Percentiles rank a stretch among this genome's conserved stretches.
Evolutionary conservation across 2,888 invertebrate genomes (phyloP).

Genomic region (Dynastes tityus): DNA sequence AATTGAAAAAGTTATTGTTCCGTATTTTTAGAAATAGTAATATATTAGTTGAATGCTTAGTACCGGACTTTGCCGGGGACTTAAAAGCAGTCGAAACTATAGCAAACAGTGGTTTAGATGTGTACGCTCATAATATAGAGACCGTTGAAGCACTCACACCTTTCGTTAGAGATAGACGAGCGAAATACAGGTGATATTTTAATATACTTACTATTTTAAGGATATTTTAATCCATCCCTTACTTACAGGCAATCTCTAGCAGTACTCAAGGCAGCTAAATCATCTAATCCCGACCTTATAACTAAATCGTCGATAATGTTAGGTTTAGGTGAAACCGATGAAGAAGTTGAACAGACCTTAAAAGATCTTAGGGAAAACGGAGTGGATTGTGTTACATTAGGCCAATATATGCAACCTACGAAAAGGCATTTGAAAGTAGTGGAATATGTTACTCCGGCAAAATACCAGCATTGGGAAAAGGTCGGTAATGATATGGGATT

Average conservation of each 20-base stretch:
- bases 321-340: conserved; percentile 93
- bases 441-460: conserved; percentile 97
- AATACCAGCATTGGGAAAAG: conserved; percentile 90
- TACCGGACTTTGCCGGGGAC: conserved; percentile 96
- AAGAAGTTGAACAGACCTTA: conserved; percentile 89
- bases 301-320: conserved; percentile 99
- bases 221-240: conserved; percentile 13
- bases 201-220: conserved; percentile 55
- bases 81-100: conserved; percentile 82
- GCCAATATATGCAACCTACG: conserved; percentile 99
- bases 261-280: conserved; percentile 88
- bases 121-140: conserved; percentile 99
- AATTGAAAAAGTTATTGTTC: conserved; percentile 20
- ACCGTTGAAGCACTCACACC: conserved; percentile 94
- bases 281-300: conserved; percentile 84
- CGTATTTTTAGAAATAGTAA: conserved; percentile 77
- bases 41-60: conserved; percentile 95
- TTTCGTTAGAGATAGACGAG: conserved; percentile 93
- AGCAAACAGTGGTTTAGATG: conserved; percentile 90
- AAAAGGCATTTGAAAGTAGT: conserved; percentile 94
- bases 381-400: conserved; percentile 97
- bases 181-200: conserved; percentile 79
- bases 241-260: conserved; percentile 83
- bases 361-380: conserved; percentile 85
- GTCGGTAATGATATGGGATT: conserved; percentile 91